Base-by-base conservation (phyloP, 2,797 vertebrate species). In the Sternotherus odoratus region DNA sequence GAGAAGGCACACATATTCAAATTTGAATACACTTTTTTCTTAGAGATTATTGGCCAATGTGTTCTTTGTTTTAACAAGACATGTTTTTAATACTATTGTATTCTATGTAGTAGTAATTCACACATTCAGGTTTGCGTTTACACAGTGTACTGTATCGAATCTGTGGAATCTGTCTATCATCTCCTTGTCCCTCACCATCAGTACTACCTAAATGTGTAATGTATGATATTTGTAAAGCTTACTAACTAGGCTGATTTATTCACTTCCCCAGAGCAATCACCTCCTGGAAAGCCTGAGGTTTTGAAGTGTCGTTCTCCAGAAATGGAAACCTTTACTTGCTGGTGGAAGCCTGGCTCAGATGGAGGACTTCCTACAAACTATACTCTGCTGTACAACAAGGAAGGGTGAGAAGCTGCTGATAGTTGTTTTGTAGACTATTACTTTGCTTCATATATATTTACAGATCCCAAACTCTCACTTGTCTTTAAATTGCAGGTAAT, bases 271-370 rank as follows among this genome's bases (percentile, higher is more conserved):
- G 98, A 97, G 92, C 96, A 96, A 23, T 99, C 99, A 26, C 91
- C 93, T 82, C 98, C 99, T 60, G 99, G 98, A 82, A 99, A 98
- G 94, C 99, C 99, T 46, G 92, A 95, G 28, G 95, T 99, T 86
- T 95, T 93, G 82, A 98, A 97, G 92, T 99, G 99, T 77, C 98
- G 98, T 83, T 99, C 99, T 60, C 98, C 99, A 6, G 99, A 99
- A 92, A 99, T 99, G 95, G 99, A 99, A 97, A 99, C 99, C 0
- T 99, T 99, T 95, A 99, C 99, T 51, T 99, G 99, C 95, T 99
- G 99, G 99, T 99, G 99, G 99, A 97, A 98, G 72, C 98, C 99
- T 1, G 98, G 98, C 23, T 95, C 98, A 15, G 98, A 99, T 49
- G 99, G 99, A 54, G 99, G 99, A 60, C 98, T 98, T 89, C 97